These are phyloP conservation scores for Homarus americanus DNA, from an alignment of 1,140 invertebrate species.

Conservation along the genomic window DNA sequence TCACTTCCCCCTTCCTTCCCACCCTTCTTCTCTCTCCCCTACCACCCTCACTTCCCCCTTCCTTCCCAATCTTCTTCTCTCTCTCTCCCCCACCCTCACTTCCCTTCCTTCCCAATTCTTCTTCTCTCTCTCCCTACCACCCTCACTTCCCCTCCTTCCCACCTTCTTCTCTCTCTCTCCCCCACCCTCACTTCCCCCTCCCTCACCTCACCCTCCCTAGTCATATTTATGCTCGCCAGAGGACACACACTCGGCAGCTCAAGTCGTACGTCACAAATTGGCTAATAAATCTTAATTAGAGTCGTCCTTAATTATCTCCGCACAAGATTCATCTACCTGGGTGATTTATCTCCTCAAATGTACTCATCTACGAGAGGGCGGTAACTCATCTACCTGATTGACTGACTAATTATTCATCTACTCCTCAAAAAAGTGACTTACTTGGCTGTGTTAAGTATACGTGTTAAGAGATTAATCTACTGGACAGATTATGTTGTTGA, in stretches of 20 bases:
- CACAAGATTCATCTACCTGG: neutral
- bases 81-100: too few relatives aligned
- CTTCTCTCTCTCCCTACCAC: neutral
- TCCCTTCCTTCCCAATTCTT: too few relatives aligned
- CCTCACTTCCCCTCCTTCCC: neutral
- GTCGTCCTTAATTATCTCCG: neutral
- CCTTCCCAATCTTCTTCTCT: too few relatives aligned
- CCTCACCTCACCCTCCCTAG: neutral
- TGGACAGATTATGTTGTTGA: too few relatives aligned
- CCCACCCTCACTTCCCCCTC: neutral
- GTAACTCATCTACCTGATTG: neutral
- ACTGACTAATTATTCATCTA: too few relatives aligned
- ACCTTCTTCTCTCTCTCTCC: neutral
- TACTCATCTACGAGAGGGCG: too few relatives aligned
- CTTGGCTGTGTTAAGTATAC: too few relatives aligned
- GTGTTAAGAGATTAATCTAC: too few relatives aligned
- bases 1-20: neutral
- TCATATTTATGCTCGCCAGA: neutral
- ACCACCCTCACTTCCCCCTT: too few relatives aligned
- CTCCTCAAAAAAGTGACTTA: too few relatives aligned
- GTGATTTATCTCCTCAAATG: neutral
- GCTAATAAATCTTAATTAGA: neutral
- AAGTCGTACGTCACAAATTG: constrained; percentile 3
- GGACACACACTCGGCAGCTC: neutral
- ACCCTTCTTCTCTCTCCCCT: neutral